Conservation (phyloP, 2,113 vertebrate species). For the Brienomyrus brachyistius region DNA sequence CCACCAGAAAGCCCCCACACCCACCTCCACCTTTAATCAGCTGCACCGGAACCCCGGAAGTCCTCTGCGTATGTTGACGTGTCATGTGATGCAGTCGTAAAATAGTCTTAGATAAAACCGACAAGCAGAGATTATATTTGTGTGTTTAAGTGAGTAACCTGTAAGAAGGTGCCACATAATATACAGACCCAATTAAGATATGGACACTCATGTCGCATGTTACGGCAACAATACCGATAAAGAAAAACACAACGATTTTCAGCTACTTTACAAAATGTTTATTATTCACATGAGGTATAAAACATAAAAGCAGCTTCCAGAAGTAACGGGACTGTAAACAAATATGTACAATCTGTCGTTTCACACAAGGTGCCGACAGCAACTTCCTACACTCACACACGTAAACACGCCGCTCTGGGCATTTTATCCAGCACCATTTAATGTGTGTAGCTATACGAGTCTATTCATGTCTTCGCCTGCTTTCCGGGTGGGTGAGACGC, state of each 20-base stretch:
- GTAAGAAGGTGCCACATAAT: neutral
- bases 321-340: neutral
- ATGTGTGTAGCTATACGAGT: neutral
- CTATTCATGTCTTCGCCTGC: neutral
- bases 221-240: neutral
- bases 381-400: neutral
- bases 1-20: neutral
- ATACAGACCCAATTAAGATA: neutral
- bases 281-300: conserved; percentile 16
- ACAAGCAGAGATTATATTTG: neutral
- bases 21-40: too few species aligned
- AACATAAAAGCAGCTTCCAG: conserved; percentile 6
- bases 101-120: neutral
- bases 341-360: neutral
- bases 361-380: neutral
- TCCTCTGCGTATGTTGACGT: neutral
- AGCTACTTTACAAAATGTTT: neutral
- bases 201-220: neutral
- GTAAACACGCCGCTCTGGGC: neutral
- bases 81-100: neutral
- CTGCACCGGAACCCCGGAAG: neutral
- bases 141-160: too few species aligned
- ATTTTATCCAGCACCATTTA: neutral
- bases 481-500: neutral
- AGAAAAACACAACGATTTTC: neutral